Evolutionary conservation across 2,888 invertebrate species (phyloP).

Genomic region (Leptopterna dolabrata): DNA sequence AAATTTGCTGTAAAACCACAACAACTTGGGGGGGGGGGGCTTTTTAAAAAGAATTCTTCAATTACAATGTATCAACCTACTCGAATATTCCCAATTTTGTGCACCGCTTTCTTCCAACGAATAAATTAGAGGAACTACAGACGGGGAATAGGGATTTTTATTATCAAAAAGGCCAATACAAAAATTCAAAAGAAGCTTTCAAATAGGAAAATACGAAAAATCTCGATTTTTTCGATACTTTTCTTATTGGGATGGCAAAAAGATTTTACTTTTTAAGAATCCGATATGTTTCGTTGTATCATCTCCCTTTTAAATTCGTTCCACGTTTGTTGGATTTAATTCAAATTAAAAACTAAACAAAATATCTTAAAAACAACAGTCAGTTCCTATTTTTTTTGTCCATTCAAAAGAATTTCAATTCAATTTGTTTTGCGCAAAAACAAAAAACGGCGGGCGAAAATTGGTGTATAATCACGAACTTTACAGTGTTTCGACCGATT

Average conservation of each 20-base stretch:
- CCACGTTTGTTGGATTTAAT: background rate
- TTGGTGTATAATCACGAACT: background rate
- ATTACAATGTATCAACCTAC: too few species aligned
- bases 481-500: background rate
- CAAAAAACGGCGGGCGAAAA: background rate
- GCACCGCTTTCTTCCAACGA: background rate
- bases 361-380: background rate
- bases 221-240: background rate
- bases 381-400: background rate
- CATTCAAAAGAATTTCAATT: background rate
- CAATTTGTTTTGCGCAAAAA: background rate
- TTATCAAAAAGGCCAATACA: background rate
- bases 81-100: background rate
- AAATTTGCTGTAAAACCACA: too few species aligned
- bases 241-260: background rate
- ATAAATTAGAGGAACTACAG: background rate
- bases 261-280: constrained; percentile 13
- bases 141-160: background rate
- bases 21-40: too few species aligned
- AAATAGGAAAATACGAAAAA: constrained; percentile 35
- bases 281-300: constrained; percentile 50
- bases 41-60: too few species aligned
- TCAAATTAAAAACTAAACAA: background rate
- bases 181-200: background rate
- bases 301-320: constrained; percentile 48